A percentile compares a stretch with the other conserved stretches of the same genome.
phyloP scores from a whole-genome alignment of 1,140 invertebrate genomes.

The Drosophila baimaii region DNA sequence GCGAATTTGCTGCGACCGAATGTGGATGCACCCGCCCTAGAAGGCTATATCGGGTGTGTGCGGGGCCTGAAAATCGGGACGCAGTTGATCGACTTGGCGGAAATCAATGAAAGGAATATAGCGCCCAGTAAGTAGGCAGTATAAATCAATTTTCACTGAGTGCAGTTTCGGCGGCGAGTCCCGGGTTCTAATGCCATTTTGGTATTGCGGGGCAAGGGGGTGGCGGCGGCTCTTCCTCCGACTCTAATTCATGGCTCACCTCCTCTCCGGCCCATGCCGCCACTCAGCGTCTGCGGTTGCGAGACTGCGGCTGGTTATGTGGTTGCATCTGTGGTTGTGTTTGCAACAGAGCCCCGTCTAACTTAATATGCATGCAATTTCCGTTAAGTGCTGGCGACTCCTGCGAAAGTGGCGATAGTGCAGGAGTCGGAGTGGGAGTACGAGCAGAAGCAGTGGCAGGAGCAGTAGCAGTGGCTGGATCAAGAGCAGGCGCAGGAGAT shows the following conservation, averaged over 20 bases:
- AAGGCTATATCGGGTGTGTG: constrained; percentile 94
- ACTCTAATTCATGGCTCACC: constrained; percentile 36
- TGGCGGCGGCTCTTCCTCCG: neutral
- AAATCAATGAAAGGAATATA: constrained; percentile 89
- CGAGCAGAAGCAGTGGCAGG: neutral
- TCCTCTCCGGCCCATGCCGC: neutral
- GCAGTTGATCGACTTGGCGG: constrained; percentile 90
- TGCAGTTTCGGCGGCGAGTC: constrained; percentile 65
- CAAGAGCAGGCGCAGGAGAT: neutral
- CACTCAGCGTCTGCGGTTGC: constrained; percentile 30
- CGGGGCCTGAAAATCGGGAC: constrained; percentile 94
- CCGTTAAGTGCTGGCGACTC: constrained; percentile 67
- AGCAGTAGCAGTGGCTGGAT: neutral
- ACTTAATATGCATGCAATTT: constrained; percentile 83
- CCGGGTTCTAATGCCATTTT: constrained; percentile 68
- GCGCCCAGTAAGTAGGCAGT: constrained; percentile 87
- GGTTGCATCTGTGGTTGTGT: constrained; percentile 44
- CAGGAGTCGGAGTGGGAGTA: constrained; percentile 9
- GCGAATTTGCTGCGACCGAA: constrained; percentile 89
- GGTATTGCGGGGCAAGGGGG: neutral
- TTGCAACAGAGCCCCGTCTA: constrained; percentile 28
- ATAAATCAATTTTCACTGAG: constrained; percentile 79
- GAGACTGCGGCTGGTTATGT: constrained; percentile 20
- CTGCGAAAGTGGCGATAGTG: constrained; percentile 27
- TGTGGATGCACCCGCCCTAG: constrained; percentile 86